These are phyloP conservation scores for Zootoca vivipara DNA, from an alignment of 2,113 vertebrate genomes.

Conservation along the genomic window DNA sequence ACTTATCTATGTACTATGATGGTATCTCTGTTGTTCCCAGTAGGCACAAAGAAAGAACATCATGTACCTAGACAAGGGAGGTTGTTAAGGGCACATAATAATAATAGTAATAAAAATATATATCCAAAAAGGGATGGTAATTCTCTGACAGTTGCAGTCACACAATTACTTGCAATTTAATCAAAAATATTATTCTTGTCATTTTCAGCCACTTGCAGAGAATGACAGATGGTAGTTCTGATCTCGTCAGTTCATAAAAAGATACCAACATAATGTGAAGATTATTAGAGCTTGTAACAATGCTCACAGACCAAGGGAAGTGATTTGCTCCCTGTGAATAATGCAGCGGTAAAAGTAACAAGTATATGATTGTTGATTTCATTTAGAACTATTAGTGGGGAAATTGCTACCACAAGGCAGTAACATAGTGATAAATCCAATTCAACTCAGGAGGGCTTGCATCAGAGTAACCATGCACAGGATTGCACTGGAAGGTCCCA, in stretches of 20 bases:
- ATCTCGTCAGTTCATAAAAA: slow-evolving; percentile 15
- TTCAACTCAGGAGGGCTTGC: not conserved
- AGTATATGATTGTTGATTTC: not conserved
- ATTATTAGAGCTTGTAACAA: not conserved
- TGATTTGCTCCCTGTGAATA: not conserved
- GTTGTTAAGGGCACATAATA: not conserved
- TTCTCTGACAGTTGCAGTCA: not conserved
- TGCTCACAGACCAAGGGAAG: not conserved
- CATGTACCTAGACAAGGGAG: not conserved
- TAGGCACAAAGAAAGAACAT: not conserved
- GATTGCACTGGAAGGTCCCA: not conserved
- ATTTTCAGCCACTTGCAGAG: not conserved
- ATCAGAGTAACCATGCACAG: not conserved
- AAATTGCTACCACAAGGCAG: not conserved
- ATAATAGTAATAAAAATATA: not conserved
- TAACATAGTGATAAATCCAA: not conserved
- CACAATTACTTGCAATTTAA: not conserved
- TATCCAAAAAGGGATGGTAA: not conserved
- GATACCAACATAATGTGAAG: not conserved
- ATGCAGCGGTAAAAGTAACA: not conserved
- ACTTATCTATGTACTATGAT: not conserved
- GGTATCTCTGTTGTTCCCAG: not conserved
- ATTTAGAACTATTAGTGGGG: not conserved
- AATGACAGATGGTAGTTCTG: not conserved
- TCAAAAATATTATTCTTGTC: not conserved